These are phyloP conservation scores for Ligdia adustata DNA, from an alignment of 2,888 invertebrate genomes.

Conservation along the genomic window DNA sequence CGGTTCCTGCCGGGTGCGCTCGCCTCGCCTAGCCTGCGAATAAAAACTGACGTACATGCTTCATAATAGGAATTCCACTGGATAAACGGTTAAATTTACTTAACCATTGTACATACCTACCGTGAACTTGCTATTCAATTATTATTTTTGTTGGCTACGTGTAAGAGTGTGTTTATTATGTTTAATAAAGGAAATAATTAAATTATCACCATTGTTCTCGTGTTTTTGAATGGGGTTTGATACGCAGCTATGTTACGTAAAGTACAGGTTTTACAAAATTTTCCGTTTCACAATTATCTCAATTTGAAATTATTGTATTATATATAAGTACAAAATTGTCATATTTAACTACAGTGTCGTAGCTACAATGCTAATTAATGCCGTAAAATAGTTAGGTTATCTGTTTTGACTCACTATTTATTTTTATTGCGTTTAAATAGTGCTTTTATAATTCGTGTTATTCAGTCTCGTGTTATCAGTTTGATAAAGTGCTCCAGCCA, in stretches of 20 bases:
- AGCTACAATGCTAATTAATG: constrained; percentile 7
- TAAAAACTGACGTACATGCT: constrained; percentile 37
- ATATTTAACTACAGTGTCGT: too few relatives aligned
- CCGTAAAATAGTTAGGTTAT: constrained; percentile 8
- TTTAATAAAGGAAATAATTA: too few relatives aligned
- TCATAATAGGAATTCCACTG: constrained; percentile 63
- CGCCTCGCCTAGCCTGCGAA: constrained; percentile 29
- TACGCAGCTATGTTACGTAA: too few relatives aligned
- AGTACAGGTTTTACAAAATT: too few relatives aligned
- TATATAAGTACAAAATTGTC: too few relatives aligned
- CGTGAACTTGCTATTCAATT: constrained; percentile 35
- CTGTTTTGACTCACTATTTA: constrained; percentile 15
- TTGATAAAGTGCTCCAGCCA: constrained; percentile 30
- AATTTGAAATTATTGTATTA: too few relatives aligned
- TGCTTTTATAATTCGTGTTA: constrained; percentile 32
- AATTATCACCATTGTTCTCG: too few relatives aligned
- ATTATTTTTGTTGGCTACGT: background rate
- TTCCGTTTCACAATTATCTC: too few relatives aligned
- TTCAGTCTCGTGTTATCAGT: constrained; percentile 23
- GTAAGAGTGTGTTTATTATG: background rate
- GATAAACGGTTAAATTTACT: constrained; percentile 49
- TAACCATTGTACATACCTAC: constrained; percentile 47
- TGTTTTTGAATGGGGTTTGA: too few relatives aligned
- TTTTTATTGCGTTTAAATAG: constrained; percentile 17
- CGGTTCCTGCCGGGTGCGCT: constrained; percentile 68